Evolutionary conservation across 2,888 invertebrate genomes (phyloP).

Genomic region (Camponotus fellah): DNA sequence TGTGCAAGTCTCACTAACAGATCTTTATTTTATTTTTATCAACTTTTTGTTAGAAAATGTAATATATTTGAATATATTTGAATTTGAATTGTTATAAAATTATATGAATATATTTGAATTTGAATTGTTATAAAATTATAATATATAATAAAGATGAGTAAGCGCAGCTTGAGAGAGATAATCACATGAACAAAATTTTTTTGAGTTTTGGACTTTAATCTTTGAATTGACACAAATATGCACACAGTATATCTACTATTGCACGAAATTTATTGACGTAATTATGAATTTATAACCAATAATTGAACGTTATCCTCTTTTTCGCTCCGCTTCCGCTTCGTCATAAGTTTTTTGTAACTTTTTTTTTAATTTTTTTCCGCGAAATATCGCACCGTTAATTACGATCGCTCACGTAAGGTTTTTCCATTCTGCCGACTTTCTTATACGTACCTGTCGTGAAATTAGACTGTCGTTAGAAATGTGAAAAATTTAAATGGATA

Average conservation of each 20-base stretch:
- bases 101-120: background rate
- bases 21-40: background rate
- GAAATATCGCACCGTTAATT: background rate
- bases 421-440: background rate
- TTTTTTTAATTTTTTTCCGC: background rate
- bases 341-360: background rate
- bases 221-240: background rate
- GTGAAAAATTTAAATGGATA: conserved; percentile 58
- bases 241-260: background rate
- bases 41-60: background rate
- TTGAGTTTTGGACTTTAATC: background rate
- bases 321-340: background rate
- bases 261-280: background rate
- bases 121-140: background rate
- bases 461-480: conserved; percentile 62
- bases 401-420: background rate
- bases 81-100: background rate
- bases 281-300: background rate
- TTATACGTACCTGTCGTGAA: conserved; percentile 27
- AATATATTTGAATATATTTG: background rate
- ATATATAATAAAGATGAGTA: background rate
- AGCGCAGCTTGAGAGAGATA: background rate
- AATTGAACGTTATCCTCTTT: conserved; percentile 12
- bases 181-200: background rate
- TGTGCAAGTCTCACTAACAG: background rate